Evolutionary conservation across 2,888 invertebrate species (phyloP).

Genomic region (Acrobasis consociella): DNA sequence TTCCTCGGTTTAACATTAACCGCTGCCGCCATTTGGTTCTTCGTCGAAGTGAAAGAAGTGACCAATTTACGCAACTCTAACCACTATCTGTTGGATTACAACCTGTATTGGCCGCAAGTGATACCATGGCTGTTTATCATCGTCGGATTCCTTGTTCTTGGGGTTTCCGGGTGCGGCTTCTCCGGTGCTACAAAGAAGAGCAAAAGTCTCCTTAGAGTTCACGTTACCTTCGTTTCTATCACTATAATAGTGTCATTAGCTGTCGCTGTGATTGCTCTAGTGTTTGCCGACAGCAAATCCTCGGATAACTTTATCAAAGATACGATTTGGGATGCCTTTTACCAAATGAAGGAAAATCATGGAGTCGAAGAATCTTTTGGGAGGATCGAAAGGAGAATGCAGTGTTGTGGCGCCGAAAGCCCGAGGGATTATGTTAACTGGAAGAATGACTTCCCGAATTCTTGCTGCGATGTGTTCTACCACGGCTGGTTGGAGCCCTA

Average conservation of each 20-base stretch:
- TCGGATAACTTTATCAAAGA: slow-evolving; percentile 69
- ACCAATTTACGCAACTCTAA: slow-evolving; percentile 52
- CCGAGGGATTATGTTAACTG: slow-evolving; percentile 71
- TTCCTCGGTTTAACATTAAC: slow-evolving; percentile 46
- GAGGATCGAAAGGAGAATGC: slow-evolving; percentile 61
- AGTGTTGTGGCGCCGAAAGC: slow-evolving; percentile 70
- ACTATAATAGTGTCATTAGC: slow-evolving; percentile 50
- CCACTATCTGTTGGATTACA: slow-evolving; percentile 71
- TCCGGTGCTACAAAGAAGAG: slow-evolving; percentile 57
- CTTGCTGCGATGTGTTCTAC: slow-evolving; percentile 72
- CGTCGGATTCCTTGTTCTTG: slow-evolving; percentile 57
- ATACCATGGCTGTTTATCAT: slow-evolving; percentile 72
- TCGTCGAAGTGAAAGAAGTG: slow-evolving; percentile 51
- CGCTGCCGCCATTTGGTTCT: slow-evolving; percentile 51
- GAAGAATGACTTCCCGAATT: slow-evolving; percentile 64
- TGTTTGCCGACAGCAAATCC: slow-evolving; percentile 60
- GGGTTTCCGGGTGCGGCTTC: slow-evolving; percentile 62
- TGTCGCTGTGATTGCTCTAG: slow-evolving; percentile 56
- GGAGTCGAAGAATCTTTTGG: slow-evolving; percentile 55
- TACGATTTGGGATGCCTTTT: slow-evolving; percentile 69
- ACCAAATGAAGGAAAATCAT: slow-evolving; percentile 55
- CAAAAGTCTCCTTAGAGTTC: slow-evolving; percentile 52
- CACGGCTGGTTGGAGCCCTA: slow-evolving; percentile 64
- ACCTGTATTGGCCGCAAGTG: slow-evolving; percentile 73
- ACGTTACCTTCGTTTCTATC: slow-evolving; percentile 51